phyloP scores from a whole-genome alignment of 2,113 vertebrate genomes.

The Brienomyrus longianalis region DNA sequence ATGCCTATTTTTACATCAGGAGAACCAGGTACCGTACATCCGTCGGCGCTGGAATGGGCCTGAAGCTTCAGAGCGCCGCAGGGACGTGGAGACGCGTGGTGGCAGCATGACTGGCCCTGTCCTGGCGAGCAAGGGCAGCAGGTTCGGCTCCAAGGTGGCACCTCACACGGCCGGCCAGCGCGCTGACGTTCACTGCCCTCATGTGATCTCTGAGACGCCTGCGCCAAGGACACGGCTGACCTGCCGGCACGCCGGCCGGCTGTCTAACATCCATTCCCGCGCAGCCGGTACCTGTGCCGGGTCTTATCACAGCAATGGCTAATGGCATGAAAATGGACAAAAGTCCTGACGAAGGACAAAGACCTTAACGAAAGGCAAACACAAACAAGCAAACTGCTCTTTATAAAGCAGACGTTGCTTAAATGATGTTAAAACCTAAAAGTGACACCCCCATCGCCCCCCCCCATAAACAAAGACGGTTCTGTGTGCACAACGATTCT shows the following conservation, averaged over 20 bases:
- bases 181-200: not conserved
- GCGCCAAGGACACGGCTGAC: not conserved
- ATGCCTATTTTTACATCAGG: constrained; percentile 7
- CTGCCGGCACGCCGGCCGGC: not conserved
- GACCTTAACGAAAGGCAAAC: not conserved
- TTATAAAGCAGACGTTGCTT: not conserved
- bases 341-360: not conserved
- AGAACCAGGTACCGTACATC: too few relatives aligned
- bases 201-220: not conserved
- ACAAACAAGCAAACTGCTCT: not conserved
- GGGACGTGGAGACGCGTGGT: not conserved
- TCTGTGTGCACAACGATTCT: not conserved
- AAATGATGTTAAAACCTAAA: not conserved
- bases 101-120: not conserved
- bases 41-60: not conserved
- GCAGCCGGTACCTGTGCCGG: not conserved
- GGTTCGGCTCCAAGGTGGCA: not conserved
- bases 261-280: not conserved
- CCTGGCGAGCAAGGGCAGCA: not conserved
- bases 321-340: not conserved
- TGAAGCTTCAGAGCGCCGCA: not conserved
- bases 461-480: not conserved
- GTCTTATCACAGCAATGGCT: not conserved
- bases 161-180: not conserved
- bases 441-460: not conserved